Base-by-base conservation (phyloP, 2,797 vertebrate genomes). In the Chelon labrosus region DNA sequence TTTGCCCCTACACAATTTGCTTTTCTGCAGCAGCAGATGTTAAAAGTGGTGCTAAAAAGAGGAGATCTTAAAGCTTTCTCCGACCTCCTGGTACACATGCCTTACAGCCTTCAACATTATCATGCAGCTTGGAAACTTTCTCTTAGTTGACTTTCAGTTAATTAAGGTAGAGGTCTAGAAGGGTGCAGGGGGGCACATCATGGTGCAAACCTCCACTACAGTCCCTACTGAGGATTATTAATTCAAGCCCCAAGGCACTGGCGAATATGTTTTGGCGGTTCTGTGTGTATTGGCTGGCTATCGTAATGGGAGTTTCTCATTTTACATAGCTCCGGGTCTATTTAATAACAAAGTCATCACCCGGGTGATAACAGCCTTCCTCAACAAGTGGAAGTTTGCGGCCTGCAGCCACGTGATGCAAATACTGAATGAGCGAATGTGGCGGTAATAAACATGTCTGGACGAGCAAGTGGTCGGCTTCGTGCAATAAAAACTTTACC, bases 61-160 rank as follows among this genome's bases (percentile, higher is more conserved):
- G 49, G 31, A 53, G 46, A 54, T 70, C 38, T 76, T 63, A 41
- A 69, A 79, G 20, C 35, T 12, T 27, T 59, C 31, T 76, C 20
- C 46, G n/a, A 55, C 53, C 56, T 74, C 37, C 73, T 35, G 59
- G 61, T 59, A 50, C 67, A 27, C 66, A 86, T 82, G 57, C 74
- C 84, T 80, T 16, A 7, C 67, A 76, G 82, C 13, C 61, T 65
- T 65, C 17, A 47, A 74, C 76, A 84, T 91, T 91, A 88, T 63
- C 65, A 80, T 89, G 92, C 87, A 89, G 85, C 87, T 80, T 90
- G 91, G 91, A 86, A 90, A 91, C 84, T n/a, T 49, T 62, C 68
- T 75, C 56, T 80, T 85, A 77, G 80, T 86, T 86, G 73, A 80
- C 80, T 82, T 70, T 82, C 70, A 83, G 84, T 90, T 91, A 91